Percentiles rank a stretch among this genome's conserved stretches.
These are phyloP conservation scores for Coreius guichenoti DNA, from an alignment of 2,797 vertebrate genomes.

Conservation along the genomic window DNA sequence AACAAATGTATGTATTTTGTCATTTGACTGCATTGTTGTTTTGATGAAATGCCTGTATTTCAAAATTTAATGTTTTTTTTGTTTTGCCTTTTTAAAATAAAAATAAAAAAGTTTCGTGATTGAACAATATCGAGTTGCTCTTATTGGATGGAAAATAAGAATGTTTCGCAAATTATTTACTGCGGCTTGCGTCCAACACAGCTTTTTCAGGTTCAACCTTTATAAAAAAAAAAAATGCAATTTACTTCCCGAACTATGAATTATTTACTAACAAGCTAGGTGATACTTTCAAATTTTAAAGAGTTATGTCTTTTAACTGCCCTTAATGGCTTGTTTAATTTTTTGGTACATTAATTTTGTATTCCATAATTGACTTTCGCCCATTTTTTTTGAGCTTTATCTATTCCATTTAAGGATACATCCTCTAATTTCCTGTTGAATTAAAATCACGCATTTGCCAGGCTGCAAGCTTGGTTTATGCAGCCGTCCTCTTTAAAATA, in stretches of 20 bases:
- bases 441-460: background rate
- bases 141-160: constrained; percentile 47
- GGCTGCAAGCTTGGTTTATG: background rate
- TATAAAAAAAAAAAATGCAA: background rate
- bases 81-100: background rate
- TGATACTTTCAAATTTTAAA: background rate
- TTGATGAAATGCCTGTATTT: constrained; percentile 47
- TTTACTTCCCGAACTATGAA: background rate
- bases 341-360: background rate
- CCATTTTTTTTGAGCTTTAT: background rate
- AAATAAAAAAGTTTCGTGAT: constrained; percentile 53
- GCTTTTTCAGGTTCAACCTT: background rate
- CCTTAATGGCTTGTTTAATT: background rate
- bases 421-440: background rate
- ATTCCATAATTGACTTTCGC: background rate
- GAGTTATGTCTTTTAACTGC: background rate
- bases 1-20: constrained; percentile 36
- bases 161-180: constrained; percentile 4
- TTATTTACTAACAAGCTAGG: background rate
- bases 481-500: constrained; percentile 1
- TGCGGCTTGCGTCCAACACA: background rate
- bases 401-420: background rate
- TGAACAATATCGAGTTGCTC: constrained; percentile 51
- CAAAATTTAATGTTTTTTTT: background rate
- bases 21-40: constrained; percentile 33